Base-by-base conservation (phyloP, 2,888 invertebrate genomes). In the Patella pellucida region DNA sequence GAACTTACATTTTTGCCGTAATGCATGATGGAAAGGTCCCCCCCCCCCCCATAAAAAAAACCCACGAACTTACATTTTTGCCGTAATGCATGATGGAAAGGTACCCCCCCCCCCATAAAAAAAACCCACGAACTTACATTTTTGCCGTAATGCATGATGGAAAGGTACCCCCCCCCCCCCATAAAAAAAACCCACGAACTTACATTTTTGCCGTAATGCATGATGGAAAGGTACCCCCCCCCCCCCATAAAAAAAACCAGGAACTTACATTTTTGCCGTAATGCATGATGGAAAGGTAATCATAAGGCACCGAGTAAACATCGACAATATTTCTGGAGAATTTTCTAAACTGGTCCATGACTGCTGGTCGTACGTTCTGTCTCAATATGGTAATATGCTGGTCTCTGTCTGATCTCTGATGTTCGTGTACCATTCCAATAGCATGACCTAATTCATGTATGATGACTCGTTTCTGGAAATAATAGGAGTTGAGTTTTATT, bases 121-220 rank as follows among this genome's bases (percentile, higher is more conserved):
- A n/a, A n/a, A n/a, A n/a, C n/a, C n/a, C n/a, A n/a, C n/a, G n/a
- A n/a, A 74, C 54, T 69, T 52, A 74, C 74, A 51, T 19, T 69
- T 69, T 74, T 74, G 23, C 74, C 74, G 54, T 74, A 74, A 56
- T 74, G 74, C 74, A 74, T 74, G 15, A 74, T 68, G 16, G 74
- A 74, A 14, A 74, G 52, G 69, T 74, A 74, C n/a, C n/a, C n/a
- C n/a, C n/a, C n/a, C n/a, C n/a, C n/a, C n/a, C n/a, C n/a, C n/a
- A n/a, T n/a, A n/a, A n/a, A n/a, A n/a, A n/a, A n/a, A n/a, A n/a
- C n/a, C n/a, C n/a, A n/a, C n/a, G n/a, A n/a, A 74, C 54, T 69
- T 52, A 74, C 74, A 51, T 19, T 69, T 69, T 74, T 74, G 23
- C 74, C 74, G 54, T 74, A 74, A 56, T 74, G 74, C 74, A 74